phyloP scores from a whole-genome alignment of 2,888 invertebrate species.

The Spodoptera picta region DNA sequence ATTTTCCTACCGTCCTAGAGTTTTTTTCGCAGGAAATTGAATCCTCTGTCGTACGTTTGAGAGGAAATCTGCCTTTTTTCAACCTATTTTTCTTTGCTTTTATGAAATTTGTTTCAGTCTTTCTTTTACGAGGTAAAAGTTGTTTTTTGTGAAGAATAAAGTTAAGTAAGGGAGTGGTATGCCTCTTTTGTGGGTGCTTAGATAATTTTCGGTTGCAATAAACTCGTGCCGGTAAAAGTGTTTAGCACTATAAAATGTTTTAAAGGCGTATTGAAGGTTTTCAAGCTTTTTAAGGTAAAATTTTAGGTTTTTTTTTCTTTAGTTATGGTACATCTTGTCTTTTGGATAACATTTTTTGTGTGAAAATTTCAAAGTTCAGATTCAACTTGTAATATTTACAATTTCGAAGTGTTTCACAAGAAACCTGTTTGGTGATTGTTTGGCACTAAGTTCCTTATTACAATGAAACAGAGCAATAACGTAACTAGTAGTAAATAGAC shows the following conservation, averaged over 20 bases:
- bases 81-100: slow-evolving; percentile 25
- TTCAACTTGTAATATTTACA: too few species aligned
- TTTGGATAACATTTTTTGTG: too few species aligned
- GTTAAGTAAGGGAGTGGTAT: slow-evolving; percentile 25
- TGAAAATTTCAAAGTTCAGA: too few species aligned
- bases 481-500: too few species aligned
- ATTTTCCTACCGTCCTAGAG: slow-evolving; percentile 56
- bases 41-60: slow-evolving; percentile 64
- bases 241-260: slow-evolving; percentile 38
- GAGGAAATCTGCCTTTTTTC: slow-evolving; percentile 47
- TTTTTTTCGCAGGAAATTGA: slow-evolving; percentile 80
- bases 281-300: slow-evolving; percentile 3
- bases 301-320: slow-evolving; percentile 1
- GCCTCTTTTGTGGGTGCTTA: slow-evolving; percentile 32
- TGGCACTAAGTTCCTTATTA: too few species aligned
- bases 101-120: slow-evolving; percentile 48
- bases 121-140: slow-evolving; percentile 50
- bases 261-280: slow-evolving; percentile 22
- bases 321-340: too few species aligned
- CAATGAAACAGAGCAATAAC: too few species aligned
- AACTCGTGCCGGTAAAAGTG: slow-evolving; percentile 37
- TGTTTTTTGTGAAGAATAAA: slow-evolving; percentile 32
- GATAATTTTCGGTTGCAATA: slow-evolving; percentile 32
- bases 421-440: too few species aligned
- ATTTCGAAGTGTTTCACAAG: too few species aligned